Base-by-base conservation (phyloP, 2,888 invertebrate genomes). In the Onchidella celtica region DNA sequence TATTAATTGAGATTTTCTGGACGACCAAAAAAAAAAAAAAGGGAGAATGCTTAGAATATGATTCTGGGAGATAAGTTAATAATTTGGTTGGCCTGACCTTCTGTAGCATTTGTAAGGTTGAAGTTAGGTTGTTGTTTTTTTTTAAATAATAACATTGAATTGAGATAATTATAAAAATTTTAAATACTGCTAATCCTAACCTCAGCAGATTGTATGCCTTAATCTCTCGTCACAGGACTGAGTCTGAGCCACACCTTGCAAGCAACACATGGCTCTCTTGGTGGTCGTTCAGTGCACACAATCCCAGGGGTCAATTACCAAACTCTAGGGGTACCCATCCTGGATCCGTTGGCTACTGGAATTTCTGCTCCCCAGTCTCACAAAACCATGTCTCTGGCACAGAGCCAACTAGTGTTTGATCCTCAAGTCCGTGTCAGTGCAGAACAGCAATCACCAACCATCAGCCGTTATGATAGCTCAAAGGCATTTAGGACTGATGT, bases 321-420 rank as follows among this genome's bases (percentile, higher is more conserved):
- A 36, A 87, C 85, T 77, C 86, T 87, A 3, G 84, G 88, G 36
- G 87, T 88, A 74, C 84, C 86, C 47, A 82, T 89, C 47, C 82
- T 87, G 11, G 90, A 90, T 61, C 86, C 86, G 32, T 84, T 89
- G 29, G 59, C 84, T 59, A 69, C 84, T 0, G 85, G 86, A 24
- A 84, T 89, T 61, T 77, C 86, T 6, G 79, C 85, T 69, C 87
- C 88, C 80, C 83, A 84, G 24, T 84, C 86, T 17, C 90, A 90
- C 84, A 90, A 90, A 79, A 79, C 87, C 36, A 86, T 90, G 61
- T 76, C 86, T 21, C 82, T 88, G 47, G 86, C 85, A 0, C 85
- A 86, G 75, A 83, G 84, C 32, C 88, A 89, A 29, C 86, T 88
- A 63, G 84, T 86, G 6, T 87, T 90, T 72, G 88, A 89, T 38